These are phyloP conservation scores for Pteruthius melanotis DNA, from an alignment of 2,113 vertebrate genomes.

Conservation along the genomic window DNA sequence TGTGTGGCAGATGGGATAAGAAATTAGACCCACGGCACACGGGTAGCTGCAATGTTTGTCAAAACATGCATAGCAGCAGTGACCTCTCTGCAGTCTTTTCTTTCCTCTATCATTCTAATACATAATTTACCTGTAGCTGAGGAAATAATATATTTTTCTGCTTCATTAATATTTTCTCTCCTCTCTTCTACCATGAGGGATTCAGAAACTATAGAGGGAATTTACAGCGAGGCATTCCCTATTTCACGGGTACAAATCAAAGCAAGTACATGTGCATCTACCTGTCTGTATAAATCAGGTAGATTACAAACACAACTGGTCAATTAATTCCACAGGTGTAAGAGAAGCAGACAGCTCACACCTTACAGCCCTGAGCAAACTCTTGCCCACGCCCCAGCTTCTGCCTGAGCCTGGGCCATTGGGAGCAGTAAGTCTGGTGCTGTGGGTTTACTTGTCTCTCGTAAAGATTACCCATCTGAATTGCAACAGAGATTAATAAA, in stretches of 20 bases:
- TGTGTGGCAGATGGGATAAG: not conserved
- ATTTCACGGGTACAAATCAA: constrained; percentile 2
- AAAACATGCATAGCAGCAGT: not conserved
- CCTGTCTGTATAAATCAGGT: not conserved
- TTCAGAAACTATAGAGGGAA: not conserved
- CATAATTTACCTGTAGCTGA: not conserved
- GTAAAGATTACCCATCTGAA: not conserved
- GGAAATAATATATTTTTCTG: not conserved
- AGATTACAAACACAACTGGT: not conserved
- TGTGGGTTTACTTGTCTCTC: not conserved
- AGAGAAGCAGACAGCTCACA: not conserved
- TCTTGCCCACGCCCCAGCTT: not conserved
- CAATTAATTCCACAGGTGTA: not conserved
- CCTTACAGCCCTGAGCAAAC: not conserved
- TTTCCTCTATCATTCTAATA: not conserved
- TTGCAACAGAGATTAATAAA: not conserved
- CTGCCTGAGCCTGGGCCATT: not conserved
- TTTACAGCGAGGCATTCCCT: not conserved
- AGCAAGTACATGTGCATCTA: not conserved
- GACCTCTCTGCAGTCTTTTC: not conserved
- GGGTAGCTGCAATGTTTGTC: not conserved
- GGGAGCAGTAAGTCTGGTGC: not conserved
- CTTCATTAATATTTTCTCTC: not conserved
- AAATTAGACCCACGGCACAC: not conserved
- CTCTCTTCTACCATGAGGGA: not conserved